Evolutionary conservation across 2,113 vertebrate genomes (phyloP).

Genomic region (Hyaena hyaena): DNA sequence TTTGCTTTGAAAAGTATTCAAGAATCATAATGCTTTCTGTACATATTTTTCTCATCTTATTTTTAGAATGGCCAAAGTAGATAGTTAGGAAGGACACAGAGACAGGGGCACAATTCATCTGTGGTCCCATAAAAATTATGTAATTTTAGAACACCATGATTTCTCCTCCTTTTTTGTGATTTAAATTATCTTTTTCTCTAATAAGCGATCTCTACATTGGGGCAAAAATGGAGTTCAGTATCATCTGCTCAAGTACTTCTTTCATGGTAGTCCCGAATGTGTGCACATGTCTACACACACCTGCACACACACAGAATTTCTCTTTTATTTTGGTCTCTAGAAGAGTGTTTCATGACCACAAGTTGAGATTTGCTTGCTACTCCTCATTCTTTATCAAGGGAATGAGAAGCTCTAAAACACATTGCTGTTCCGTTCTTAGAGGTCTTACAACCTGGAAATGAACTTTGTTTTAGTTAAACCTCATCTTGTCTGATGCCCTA

Average conservation of each 20-base stretch:
- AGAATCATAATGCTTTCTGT: not conserved
- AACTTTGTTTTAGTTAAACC: not conserved
- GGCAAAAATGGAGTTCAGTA: not conserved
- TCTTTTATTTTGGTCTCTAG: not conserved
- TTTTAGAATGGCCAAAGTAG: not conserved
- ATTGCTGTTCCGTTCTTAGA: not conserved
- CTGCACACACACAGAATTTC: fast-evolving
- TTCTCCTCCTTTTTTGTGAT: not conserved
- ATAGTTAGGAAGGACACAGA: not conserved
- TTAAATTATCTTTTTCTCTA: not conserved
- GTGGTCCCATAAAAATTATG: not conserved
- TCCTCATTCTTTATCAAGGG: not conserved
- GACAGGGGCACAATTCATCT: not conserved
- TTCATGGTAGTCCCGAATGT: not conserved
- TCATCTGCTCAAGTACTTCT: not conserved
- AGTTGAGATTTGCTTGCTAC: not conserved
- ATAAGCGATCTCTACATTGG: not conserved
- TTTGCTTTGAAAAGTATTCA: not conserved
- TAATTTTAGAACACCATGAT: not conserved
- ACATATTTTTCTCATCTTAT: not conserved
- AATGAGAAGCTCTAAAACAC: not conserved
- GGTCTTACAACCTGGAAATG: not conserved
- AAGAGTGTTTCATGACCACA: not conserved
- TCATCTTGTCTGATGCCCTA: not conserved
- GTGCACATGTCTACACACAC: fast-evolving